Conservation (phyloP, 2,888 invertebrate genomes). For the Onthophagus sagittarius region DNA sequence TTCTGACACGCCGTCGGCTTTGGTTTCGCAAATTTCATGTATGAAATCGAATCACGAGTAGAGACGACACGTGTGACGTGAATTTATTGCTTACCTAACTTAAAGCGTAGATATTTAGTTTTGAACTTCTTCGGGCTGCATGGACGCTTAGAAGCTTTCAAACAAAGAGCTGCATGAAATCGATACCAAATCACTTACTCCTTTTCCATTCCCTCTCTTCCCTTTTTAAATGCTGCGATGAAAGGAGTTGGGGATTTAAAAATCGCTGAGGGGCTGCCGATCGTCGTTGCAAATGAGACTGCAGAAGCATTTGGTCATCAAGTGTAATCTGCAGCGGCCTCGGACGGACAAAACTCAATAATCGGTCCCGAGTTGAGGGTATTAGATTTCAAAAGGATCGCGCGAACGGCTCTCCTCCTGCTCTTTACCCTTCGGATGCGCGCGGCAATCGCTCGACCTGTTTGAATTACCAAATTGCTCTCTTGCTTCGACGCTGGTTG, state of each 20-base stretch:
- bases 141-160: neutral
- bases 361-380: neutral
- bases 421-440: neutral
- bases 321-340: slow-evolving; percentile 28
- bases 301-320: slow-evolving; percentile 31
- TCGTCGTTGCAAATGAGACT: slow-evolving; percentile 30
- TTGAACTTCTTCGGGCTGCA: neutral
- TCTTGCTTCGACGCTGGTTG: neutral
- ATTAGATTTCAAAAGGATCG: neutral
- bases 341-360: neutral
- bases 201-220: neutral
- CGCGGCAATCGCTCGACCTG: neutral
- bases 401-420: neutral
- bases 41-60: neutral
- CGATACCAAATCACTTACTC: neutral
- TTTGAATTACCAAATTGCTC: neutral
- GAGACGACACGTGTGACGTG: neutral
- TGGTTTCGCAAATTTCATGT: neutral
- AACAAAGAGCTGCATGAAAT: neutral
- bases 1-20: neutral
- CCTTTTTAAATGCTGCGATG: neutral
- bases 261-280: slow-evolving; percentile 32
- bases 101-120: neutral
- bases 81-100: neutral
- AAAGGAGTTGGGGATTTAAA: slow-evolving; percentile 27